Base-by-base conservation (phyloP, 2,888 invertebrate genomes). In the Tenthredo amoena region DNA sequence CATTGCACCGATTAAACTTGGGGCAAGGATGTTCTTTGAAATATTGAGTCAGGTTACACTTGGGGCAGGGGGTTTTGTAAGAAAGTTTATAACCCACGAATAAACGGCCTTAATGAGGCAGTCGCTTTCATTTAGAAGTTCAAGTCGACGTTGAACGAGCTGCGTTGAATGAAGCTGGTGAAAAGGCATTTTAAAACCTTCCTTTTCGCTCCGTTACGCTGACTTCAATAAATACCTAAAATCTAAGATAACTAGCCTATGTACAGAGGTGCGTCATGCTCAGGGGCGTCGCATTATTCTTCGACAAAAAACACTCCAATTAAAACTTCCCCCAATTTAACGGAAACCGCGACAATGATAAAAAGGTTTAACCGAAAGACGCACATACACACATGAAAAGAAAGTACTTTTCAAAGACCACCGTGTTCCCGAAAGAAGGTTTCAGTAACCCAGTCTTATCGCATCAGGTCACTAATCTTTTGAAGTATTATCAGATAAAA, bases 41-140 rank as follows among this genome's bases (percentile, higher is more conserved):
- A 34, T 34, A 68, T 34, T 68, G 34, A 68, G 15, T 68, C 68
- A 34, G 34, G 0, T 74, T 18, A 37, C 21, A 74, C 37, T 74
- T 2, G 21, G 72, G 40, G 40, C 21, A 10, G 72, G 21, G 43
- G 21, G 43, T 74, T 74, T 74, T 74, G 72, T 74, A 43, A 74
- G 72, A 74, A 74, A 43, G 21, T 74, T 74, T 74, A 74, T 74
- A 74, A 43, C 72, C 43, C 40, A n/a, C 43, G 72, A 74, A 74
- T 74, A 74, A 74, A 74, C 72, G 72, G 72, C 21, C 72, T 43
- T 74, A 74, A 74, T 74, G 72, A 21, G 72, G 72, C 72, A 74
- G 72, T 74, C 72, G 72, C 72, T 40, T 74, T 43, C 43, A 40
- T 74, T 74, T 21, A 40, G n/a, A 74, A 43, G 40, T 74, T 74